Conservation (phyloP, 1,140 invertebrate species). For the Pseudomyrmex dendroicus region DNA sequence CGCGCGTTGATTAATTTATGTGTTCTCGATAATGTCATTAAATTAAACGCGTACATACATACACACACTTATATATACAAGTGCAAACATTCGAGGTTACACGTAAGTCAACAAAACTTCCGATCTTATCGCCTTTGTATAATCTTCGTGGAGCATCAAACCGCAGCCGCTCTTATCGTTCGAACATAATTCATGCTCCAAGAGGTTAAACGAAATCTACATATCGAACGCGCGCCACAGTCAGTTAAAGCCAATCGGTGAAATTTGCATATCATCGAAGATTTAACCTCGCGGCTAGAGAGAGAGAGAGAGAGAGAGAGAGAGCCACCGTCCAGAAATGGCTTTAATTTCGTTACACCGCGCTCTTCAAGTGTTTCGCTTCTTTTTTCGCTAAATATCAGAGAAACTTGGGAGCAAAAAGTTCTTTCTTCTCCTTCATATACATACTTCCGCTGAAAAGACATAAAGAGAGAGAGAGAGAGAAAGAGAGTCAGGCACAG, state of each 20-base stretch:
- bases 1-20: constrained; percentile 5
- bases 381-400: background rate
- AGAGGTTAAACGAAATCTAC: constrained; percentile 66
- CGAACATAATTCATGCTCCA: constrained; percentile 59
- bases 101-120: constrained; percentile 50
- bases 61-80: background rate
- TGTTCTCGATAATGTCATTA: constrained; percentile 16
- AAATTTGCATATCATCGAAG: constrained; percentile 54
- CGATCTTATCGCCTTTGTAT: constrained; percentile 38
- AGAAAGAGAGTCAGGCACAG: no score
- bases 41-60: constrained; percentile 1
- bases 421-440: background rate
- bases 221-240: constrained; percentile 56
- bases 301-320: no score
- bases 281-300: constrained; percentile 44
- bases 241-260: constrained; percentile 56
- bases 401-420: background rate
- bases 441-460: constrained; percentile 1
- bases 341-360: constrained; percentile 42
- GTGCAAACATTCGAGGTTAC: background rate
- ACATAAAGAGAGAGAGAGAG: background rate
- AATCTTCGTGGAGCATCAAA: constrained; percentile 58
- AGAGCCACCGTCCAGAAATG: constrained; percentile 10
- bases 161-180: constrained; percentile 48
- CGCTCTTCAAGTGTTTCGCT: background rate